Evolutionary conservation across 2,888 invertebrate genomes (phyloP).

Genomic region (Cantharis rufa): DNA sequence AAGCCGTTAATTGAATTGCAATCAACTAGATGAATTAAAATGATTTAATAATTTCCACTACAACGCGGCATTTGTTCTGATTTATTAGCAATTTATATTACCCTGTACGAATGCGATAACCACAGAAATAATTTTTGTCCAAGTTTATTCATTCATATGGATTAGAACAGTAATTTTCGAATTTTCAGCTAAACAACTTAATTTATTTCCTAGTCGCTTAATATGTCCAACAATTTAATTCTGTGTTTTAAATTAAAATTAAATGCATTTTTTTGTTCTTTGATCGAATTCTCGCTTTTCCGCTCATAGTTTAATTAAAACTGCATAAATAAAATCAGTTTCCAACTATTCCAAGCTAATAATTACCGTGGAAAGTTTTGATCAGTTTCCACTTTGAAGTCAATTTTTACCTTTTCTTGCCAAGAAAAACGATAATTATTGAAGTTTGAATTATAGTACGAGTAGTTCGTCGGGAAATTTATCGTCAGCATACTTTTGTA

Average conservation of each 20-base stretch:
- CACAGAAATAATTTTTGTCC: neutral
- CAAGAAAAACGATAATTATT: neutral
- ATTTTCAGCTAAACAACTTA: neutral
- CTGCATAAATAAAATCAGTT: neutral
- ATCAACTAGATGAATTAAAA: neutral
- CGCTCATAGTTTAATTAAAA: neutral
- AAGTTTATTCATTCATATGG: neutral
- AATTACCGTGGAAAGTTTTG: neutral
- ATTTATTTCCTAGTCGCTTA: neutral
- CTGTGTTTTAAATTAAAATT: neutral
- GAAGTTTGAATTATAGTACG: neutral
- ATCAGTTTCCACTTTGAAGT: neutral
- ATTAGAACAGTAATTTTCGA: neutral
- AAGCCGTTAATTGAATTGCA: neutral
- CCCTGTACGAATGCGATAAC: neutral
- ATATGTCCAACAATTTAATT: neutral
- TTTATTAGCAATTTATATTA: neutral
- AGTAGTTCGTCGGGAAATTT: neutral
- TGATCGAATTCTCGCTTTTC: neutral
- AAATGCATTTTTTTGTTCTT: neutral
- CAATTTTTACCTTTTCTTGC: neutral
- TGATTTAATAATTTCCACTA: neutral
- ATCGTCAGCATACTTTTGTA: neutral
- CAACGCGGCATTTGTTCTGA: neutral
- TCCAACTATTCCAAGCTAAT: neutral